A percentile compares a stretch with the other conserved stretches of the same genome.
Evolutionary conservation across 2,888 invertebrate species (phyloP).

Genomic region (Villa cingulata): DNA sequence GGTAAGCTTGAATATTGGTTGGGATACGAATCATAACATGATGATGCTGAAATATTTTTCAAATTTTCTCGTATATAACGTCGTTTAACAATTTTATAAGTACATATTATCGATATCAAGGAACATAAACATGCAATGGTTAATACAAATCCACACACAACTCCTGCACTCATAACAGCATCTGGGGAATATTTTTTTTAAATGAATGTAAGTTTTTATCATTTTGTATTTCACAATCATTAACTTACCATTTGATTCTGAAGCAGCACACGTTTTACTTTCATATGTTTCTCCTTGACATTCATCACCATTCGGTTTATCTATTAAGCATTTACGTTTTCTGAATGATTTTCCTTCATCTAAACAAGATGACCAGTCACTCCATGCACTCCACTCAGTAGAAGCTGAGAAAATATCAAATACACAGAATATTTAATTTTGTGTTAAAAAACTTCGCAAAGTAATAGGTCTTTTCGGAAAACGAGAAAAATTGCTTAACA

Average conservation of each 20-base stretch:
- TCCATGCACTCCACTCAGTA: slow-evolving; percentile 64
- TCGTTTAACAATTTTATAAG: slow-evolving; percentile 30
- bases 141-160: slow-evolving; percentile 29
- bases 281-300: slow-evolving; percentile 59
- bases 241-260: slow-evolving; percentile 17
- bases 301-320: slow-evolving; percentile 41
- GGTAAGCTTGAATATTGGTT: slow-evolving; percentile 77
- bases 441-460: too few relatives aligned
- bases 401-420: slow-evolving; percentile 37
- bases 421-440: neutral
- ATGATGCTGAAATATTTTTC: slow-evolving; percentile 56
- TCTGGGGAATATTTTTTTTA: neutral
- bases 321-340: slow-evolving; percentile 48
- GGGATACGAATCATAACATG: slow-evolving; percentile 68
- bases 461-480: too few relatives aligned
- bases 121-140: slow-evolving; percentile 36
- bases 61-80: slow-evolving; percentile 16
- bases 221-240: neutral
- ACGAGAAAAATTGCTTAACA: too few relatives aligned
- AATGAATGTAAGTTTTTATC: slow-evolving; percentile 17
- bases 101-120: slow-evolving; percentile 34
- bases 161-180: slow-evolving; percentile 1
- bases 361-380: slow-evolving; percentile 54
- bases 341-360: slow-evolving; percentile 52
- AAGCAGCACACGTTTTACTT: slow-evolving; percentile 45